Base-by-base conservation (phyloP, 2,113 vertebrate species). In the Meles meles region DNA sequence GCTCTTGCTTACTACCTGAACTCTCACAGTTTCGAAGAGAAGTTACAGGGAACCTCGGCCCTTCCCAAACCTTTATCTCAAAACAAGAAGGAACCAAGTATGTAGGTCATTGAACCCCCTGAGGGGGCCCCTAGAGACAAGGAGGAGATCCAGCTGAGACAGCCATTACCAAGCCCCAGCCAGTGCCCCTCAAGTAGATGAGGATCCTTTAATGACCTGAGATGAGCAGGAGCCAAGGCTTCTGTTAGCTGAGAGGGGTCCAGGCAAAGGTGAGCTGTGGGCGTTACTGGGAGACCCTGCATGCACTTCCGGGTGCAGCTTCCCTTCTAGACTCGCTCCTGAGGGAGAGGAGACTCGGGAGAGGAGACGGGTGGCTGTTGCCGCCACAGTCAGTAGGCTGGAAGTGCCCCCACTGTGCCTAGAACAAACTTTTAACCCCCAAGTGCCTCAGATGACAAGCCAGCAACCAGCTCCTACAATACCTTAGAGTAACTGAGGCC, bases 381-480 rank as follows among this genome's bases (percentile, higher is more conserved):
- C 0, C n/a, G 47, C 55, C 61, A 39, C 14, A 7, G 23, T 69
- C 20, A 2, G 20, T 4, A 55, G 34, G 13, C 4, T 29, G 7
- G 7, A 1, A 29, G 10, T 34, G 7, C 17, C 11, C 18, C 39
- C 14, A 12, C 10, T 13, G 5, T 15, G 17, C 72, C 52, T 10
- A 77, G 23, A 69, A 84, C 23, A 18, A 77, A 72, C n/a, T 25
- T 63, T 5, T 6, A 57, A 83, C 11, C 17, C 37, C 23, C 63
- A 74, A 55, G 2, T 21, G 29, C 5, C 20, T n/a, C 20, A 34
- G 37, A 0, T 27, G 6, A 85, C 49, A 80, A 39, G 8, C 17
- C 57, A 1, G 0, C 29, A 17, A 69, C n/a, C 49, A 63, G 86
- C 8, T 44, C 27, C 61, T 23, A 27, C 0, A 13, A n/a, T 6